Percentiles rank a stretch among this genome's conserved stretches.
Conservation (phyloP, 2,797 vertebrate genomes). For the Lacerta bilineata region DNA sequence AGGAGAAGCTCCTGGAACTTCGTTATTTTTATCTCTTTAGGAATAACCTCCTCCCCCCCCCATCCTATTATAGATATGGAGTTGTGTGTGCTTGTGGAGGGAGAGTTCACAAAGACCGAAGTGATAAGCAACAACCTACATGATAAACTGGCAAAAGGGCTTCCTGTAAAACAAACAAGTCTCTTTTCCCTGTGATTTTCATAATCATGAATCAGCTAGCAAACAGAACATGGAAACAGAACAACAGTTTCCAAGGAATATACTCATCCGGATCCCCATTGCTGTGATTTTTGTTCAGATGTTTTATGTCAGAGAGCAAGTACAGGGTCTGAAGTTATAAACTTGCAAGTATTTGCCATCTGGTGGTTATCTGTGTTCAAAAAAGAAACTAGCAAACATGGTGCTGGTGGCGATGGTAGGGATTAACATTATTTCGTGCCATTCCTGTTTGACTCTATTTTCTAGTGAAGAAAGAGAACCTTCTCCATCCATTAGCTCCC, state of each 20-base stretch:
- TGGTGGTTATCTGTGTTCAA: accelerated
- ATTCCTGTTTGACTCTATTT: background rate
- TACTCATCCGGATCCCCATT: slow-evolving; percentile 5
- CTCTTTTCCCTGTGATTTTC: slow-evolving; percentile 42
- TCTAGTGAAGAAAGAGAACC: background rate
- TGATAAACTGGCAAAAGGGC: slow-evolving; percentile 17
- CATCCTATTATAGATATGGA: slow-evolving; percentile 29
- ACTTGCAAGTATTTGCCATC: background rate
- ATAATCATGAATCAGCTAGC: background rate
- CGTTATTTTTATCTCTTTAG: slow-evolving; percentile 41
- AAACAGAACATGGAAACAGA: background rate
- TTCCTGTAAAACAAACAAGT: slow-evolving; percentile 52
- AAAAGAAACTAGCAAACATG: background rate
- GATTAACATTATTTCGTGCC: background rate
- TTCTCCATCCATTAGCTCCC: background rate
- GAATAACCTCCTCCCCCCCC: background rate
- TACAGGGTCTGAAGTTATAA: background rate
- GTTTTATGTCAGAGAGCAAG: slow-evolving; percentile 1
- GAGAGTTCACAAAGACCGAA: slow-evolving; percentile 28
- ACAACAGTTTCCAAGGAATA: background rate
- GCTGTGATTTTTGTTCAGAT: background rate
- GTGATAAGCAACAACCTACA: slow-evolving; percentile 44
- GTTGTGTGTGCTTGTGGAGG: background rate
- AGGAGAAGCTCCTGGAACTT: slow-evolving; percentile 12
- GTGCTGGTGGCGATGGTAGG: accelerated